Base-by-base conservation (phyloP, 2,888 invertebrate species). In the Acleris holmiana region DNA sequence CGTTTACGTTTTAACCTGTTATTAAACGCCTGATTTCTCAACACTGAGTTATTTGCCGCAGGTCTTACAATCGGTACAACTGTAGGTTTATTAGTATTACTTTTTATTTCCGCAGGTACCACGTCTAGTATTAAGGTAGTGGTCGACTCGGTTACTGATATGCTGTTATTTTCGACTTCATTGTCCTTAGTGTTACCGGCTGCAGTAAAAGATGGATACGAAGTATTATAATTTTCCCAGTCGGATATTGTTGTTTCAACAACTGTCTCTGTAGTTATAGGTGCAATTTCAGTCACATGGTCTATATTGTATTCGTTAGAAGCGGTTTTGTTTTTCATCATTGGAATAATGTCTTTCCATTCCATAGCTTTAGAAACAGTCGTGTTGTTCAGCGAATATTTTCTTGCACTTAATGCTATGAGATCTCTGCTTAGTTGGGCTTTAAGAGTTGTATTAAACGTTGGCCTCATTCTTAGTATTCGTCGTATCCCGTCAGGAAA, bases 1-100 rank as follows among this genome's bases (percentile, higher is more conserved):
- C 88, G 83, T 75, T 89, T 91, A 68, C 83, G 86, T 76, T 86
- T 89, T 29, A 87, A 71, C 69, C 85, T 82, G 67, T 88, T 86
- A 62, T 85, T 85, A 59, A 83, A 83, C 53, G 86, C 84, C 75
- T 87, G 86, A 60, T 80, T 76, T 68, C 88, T 79, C 69, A 85
- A 73, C 68, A 81, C 83, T 23, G 83, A 76, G 46, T 82, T 72
- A 69, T 83, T 85, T 1, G 74, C 66, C 65, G 71, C 72, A 61
- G 82, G 79, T 70, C 75, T 80, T 25, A 73, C 67, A 48, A 73
- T 75, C 57, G 77, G 69, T 18, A 74, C 70, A 4, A 76, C 57
- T 68, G 60, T 69, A 21, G 80, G 72, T 61, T 76, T 83, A 69
- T 81, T 82, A 18, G 78, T 79, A 49, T 71, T 71, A 23, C 67